Evolutionary conservation across 92 coral and sea anemone species (phyloP), one percentile per base, ranked within the genome.

Genomic region (Palythoa heliodiscus): DNA sequence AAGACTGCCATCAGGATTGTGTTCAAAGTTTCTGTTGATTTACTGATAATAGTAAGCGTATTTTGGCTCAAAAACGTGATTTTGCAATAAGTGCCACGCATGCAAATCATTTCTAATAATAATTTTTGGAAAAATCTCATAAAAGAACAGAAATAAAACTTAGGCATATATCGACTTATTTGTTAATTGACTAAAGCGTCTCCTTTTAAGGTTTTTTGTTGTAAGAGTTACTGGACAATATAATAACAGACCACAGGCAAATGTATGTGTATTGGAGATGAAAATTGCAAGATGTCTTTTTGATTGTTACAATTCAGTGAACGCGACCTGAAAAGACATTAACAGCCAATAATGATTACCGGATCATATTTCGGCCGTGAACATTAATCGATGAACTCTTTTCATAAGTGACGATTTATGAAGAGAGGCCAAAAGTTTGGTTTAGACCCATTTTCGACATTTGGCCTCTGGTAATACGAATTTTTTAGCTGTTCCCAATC

Each of bases 181-280:
- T 24, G 15, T 70, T 40, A 12, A 48, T 4, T 11, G 74, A 67
- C 52, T 3, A 7, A 47, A 47, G 70, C 74, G 52, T 64, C 23
- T 80, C 74, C 60, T 64, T 80, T 64, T 66, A 66, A 40, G 84
- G 84, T 50, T 64, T 80, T 52, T 66, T 69, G 2, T 52, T 24
- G 43, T 47, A 39, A 23, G 25, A 23, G 22, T 63, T 63, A 8
- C 25, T 5, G 13, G 29, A 63, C 24, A 4, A n/a, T 63, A 3
- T 7, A 19, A 63, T 29, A 63, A 12, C 4, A 55, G 61, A 55
- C 61, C 10, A 57, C 11, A 39, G 57, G 50, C 58, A 64, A 12
- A 80, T 40, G 16, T 52, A 40, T 13, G 17, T 14, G 13, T 25
- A 47, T 58, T 24, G 72, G 15, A 25, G 60, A 23, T 14, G 58